phyloP scores from a whole-genome alignment of 2,113 vertebrate genomes.

The Xiphophorus couchianus region DNA sequence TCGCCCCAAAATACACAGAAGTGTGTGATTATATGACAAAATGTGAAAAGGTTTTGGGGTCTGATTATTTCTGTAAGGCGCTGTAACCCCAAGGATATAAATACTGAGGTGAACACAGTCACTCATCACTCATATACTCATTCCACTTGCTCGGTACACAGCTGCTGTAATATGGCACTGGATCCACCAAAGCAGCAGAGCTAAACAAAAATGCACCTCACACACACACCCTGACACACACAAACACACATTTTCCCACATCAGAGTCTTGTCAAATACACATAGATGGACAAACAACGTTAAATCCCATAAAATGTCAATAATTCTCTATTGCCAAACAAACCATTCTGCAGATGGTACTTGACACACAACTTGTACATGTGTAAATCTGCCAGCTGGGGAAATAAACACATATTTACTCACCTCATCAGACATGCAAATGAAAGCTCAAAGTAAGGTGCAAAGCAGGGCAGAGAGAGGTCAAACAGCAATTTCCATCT shows the following conservation, averaged over 20 bases:
- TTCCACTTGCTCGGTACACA: neutral
- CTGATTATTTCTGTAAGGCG: neutral
- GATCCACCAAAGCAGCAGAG: neutral
- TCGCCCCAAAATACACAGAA: neutral
- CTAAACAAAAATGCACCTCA: neutral
- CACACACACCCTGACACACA: neutral
- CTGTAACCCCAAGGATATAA: constrained; percentile 29
- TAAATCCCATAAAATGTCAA: constrained; percentile 5
- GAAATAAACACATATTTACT: neutral
- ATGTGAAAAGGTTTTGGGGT: neutral
- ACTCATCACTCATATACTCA: constrained; percentile 23
- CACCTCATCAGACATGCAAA: constrained; percentile 13
- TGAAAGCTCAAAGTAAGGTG: constrained; percentile 20
- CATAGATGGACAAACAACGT: constrained; percentile 33
- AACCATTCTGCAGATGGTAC: neutral
- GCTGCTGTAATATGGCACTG: constrained; percentile 6
- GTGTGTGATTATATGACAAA: neutral
- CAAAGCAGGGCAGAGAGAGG: constrained; percentile 7
- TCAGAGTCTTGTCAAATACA: neutral
- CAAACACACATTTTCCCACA: constrained; percentile 1
- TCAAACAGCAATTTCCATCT: constrained; percentile 37
- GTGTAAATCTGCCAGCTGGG: neutral
- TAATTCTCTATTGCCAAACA: constrained; percentile 6
- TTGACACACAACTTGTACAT: constrained; percentile 1
- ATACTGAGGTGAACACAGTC: constrained; percentile 13